Conservation (phyloP, 2,113 vertebrate genomes). For the Otis tarda region DNA sequence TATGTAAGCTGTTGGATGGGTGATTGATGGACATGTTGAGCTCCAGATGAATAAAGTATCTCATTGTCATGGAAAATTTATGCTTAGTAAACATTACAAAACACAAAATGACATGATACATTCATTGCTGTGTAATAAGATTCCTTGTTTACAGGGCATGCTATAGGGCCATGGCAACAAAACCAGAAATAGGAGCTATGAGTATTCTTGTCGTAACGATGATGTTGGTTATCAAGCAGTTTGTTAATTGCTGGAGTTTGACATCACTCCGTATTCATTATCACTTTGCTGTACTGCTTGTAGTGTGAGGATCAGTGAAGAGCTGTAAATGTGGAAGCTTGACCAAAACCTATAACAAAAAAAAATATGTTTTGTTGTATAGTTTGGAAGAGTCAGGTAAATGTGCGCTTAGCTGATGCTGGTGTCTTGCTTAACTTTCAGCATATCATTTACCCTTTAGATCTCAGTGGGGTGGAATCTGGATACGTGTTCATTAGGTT, state of each 20-base stretch:
- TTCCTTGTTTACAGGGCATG: slow-evolving; percentile 43
- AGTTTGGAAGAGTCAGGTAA: not conserved
- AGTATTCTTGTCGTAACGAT: slow-evolving; percentile 31
- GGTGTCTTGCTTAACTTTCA: not conserved
- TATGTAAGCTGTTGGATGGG: not conserved
- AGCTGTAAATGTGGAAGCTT: not conserved
- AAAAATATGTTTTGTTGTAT: not conserved
- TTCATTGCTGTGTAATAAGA: slow-evolving; percentile 52
- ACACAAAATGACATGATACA: not conserved
- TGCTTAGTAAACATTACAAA: slow-evolving; percentile 57
- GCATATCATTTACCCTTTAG: not conserved
- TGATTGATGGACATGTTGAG: not conserved
- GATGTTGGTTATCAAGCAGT: slow-evolving; percentile 23
- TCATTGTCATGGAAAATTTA: slow-evolving; percentile 59
- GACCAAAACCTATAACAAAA: not conserved
- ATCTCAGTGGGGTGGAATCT: not conserved
- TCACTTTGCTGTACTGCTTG: not conserved
- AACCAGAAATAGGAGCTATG: slow-evolving; percentile 44
- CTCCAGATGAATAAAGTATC: not conserved
- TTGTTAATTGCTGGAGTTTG: slow-evolving; percentile 22
- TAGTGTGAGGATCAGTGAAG: not conserved
- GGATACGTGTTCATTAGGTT: not conserved
- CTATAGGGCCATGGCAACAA: slow-evolving; percentile 50
- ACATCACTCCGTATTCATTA: not conserved
- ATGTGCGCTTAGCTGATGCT: not conserved